Evolutionary conservation across 2,797 vertebrate genomes (phyloP).

Genomic region (Myotis myotis): DNA sequence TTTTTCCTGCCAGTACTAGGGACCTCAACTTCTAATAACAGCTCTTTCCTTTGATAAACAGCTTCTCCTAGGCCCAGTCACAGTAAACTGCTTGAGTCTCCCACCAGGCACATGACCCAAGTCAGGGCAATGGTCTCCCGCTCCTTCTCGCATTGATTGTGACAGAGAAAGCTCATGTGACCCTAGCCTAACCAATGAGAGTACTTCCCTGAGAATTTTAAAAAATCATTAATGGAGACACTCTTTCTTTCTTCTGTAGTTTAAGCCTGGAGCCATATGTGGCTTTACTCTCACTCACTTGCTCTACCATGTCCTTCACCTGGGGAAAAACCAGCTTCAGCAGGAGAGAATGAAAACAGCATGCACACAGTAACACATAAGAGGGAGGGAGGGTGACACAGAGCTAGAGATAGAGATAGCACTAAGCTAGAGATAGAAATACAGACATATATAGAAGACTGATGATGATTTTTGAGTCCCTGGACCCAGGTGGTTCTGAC

Average conservation of each 20-base stretch:
- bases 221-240: not conserved
- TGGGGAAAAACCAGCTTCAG: not conserved
- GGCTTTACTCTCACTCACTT: not conserved
- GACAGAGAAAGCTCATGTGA: not conserved
- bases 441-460: not conserved
- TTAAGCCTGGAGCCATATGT: not conserved
- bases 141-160: not conserved
- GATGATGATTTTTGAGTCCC: not conserved
- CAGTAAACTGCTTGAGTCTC: not conserved
- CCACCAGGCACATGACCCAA: not conserved
- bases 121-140: not conserved
- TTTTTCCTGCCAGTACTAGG: constrained; percentile 39
- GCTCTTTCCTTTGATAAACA: constrained; percentile 12
- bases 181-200: not conserved
- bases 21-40: constrained; percentile 15
- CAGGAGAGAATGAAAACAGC: not conserved
- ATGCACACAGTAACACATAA: not conserved
- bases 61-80: not conserved
- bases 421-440: not conserved
- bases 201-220: not conserved
- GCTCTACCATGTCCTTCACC: not conserved
- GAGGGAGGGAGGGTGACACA: no score
- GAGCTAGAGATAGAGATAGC: not conserved
- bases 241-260: not conserved
- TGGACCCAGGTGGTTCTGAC: not conserved